phyloP scores from a whole-genome alignment of 2,888 invertebrate species.

The Lottia gigantea region DNA sequence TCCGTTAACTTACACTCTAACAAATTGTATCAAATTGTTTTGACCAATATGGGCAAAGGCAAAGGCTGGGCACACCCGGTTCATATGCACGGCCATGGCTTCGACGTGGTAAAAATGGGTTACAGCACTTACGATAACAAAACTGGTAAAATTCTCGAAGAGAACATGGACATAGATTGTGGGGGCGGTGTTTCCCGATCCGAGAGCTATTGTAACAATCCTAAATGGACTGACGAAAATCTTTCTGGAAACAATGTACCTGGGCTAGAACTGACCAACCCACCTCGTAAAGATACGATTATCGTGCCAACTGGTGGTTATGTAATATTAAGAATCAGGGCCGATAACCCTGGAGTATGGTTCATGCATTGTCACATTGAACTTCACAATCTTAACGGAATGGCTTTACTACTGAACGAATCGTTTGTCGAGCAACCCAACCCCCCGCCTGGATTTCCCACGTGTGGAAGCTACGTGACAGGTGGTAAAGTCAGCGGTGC shows the following conservation, averaged over 20 bases:
- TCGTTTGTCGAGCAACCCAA: constrained; percentile 69
- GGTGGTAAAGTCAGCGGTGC: too few relatives aligned
- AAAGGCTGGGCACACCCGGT: constrained; percentile 32
- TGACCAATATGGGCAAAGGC: constrained; percentile 28
- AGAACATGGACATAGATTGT: constrained; percentile 33
- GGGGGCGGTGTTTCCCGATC: constrained; percentile 26
- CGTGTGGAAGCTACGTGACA: constrained; percentile 15
- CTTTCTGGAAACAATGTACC: constrained; percentile 26
- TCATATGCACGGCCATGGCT: constrained; percentile 40
- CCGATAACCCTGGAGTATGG: constrained; percentile 53
- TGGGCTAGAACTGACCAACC: constrained; percentile 24
- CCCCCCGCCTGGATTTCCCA: constrained; percentile 32
- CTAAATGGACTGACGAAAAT: constrained; percentile 25
- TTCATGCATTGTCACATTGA: too few relatives aligned
- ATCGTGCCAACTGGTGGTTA: constrained; percentile 64
- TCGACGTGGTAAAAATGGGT: constrained; percentile 34
- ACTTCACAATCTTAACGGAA: constrained; percentile 60
- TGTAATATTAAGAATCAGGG: constrained; percentile 59
- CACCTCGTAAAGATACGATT: constrained; percentile 61
- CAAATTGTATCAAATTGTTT: constrained; percentile 25
- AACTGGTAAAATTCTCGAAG: constrained; percentile 21
- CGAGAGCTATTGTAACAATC: constrained; percentile 25
- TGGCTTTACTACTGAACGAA: constrained; percentile 54
- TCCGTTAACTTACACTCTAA: constrained; percentile 18
- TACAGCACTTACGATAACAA: constrained; percentile 20